Evolutionary conservation across 2,113 vertebrate species (phyloP).

Genomic region (Podarcis cretensis): DNA sequence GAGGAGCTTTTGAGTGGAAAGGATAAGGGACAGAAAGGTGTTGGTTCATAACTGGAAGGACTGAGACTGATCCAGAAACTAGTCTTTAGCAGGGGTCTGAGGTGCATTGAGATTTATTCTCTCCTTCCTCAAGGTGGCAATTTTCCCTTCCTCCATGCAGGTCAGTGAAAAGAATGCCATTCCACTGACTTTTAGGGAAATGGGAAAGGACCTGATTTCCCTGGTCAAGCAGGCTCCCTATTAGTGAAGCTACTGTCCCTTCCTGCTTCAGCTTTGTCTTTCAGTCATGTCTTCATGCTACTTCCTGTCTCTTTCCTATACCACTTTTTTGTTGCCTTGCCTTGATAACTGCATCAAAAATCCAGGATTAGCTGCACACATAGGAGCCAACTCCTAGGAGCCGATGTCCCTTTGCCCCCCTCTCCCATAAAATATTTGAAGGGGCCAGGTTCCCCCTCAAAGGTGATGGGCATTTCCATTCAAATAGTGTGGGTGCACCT

Average conservation of each 20-base stretch:
- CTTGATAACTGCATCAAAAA: neutral
- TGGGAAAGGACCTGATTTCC: rapidly evolving
- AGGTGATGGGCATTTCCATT: too few species aligned
- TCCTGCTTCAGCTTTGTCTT: neutral
- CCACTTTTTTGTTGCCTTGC: neutral
- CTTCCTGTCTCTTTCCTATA: neutral
- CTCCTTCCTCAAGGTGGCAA: neutral
- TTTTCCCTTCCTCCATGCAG: neutral
- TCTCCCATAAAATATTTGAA: too few species aligned
- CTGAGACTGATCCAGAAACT: neutral
- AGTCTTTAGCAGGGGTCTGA: too few species aligned
- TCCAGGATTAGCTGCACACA: neutral
- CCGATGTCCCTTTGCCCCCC: too few species aligned
- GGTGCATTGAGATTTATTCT: neutral
- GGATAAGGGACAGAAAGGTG: too few species aligned
- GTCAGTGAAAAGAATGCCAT: neutral
- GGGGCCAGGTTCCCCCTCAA: too few species aligned
- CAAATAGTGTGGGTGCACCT: too few species aligned
- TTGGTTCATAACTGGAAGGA: neutral
- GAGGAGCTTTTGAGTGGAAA: neutral
- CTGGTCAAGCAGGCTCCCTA: neutral
- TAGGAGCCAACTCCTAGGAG: too few species aligned
- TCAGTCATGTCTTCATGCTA: neutral
- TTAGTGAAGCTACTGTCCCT: neutral
- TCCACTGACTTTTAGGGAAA: neutral